phyloP scores from a whole-genome alignment of 1,140 invertebrate species.

The Temnothorax longispinosus region DNA sequence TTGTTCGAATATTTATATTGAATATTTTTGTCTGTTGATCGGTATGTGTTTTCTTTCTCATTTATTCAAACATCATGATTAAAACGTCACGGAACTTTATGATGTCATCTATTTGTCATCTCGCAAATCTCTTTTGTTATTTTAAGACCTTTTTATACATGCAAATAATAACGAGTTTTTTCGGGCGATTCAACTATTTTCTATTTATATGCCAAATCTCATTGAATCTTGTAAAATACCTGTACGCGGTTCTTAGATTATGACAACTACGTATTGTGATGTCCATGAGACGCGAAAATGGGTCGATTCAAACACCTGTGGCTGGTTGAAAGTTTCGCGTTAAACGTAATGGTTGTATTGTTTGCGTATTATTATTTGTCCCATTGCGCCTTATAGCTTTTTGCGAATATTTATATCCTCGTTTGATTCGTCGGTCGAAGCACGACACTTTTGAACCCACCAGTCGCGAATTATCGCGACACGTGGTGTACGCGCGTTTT shows the following conservation, averaged over 20 bases:
- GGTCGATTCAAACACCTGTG: conserved; percentile 44
- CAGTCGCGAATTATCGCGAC: conserved; percentile 34
- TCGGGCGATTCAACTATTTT: not conserved
- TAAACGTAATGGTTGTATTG: not conserved
- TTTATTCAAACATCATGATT: not conserved
- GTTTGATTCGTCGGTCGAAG: conserved; percentile 30
- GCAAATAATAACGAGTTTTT: not conserved
- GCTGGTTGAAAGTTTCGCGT: conserved; percentile 36
- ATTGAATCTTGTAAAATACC: not conserved
- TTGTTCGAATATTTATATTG: too few species aligned
- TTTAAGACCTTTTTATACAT: not conserved
- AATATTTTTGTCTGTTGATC: not conserved
- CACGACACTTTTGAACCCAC: conserved; percentile 56
- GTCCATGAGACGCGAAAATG: conserved; percentile 8
- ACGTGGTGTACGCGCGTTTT: conserved; percentile 25
- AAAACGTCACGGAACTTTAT: not conserved
- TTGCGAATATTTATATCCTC: not conserved
- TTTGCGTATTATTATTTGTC: not conserved
- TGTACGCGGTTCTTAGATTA: not conserved
- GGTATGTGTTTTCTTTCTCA: not conserved
- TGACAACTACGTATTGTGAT: not conserved
- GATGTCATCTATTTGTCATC: not conserved
- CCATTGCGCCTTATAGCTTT: not conserved
- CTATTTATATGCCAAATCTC: not conserved
- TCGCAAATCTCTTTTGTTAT: conserved; percentile 1